Conservation (phyloP, 2,888 invertebrate species). For the Octonoba sinensis region DNA sequence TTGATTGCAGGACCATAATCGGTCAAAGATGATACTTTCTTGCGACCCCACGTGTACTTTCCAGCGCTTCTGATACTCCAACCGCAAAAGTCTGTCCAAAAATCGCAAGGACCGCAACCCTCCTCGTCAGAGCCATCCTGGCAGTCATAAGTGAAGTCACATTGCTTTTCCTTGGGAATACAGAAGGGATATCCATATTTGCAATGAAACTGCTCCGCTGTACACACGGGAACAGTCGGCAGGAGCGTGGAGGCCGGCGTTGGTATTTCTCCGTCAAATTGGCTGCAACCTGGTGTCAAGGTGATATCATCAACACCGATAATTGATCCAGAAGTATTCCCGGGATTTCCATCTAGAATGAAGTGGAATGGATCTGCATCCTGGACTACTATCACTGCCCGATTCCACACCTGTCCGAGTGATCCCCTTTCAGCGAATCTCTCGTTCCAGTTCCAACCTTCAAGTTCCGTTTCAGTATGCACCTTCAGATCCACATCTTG, state of each 20-base stretch:
- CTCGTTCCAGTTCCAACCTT: slow-evolving; percentile 43
- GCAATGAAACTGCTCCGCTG: slow-evolving; percentile 36
- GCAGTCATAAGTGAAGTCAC: slow-evolving; percentile 64
- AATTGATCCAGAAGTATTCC: slow-evolving; percentile 12
- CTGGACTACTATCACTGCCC: slow-evolving; percentile 28
- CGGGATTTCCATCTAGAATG: slow-evolving; percentile 56
- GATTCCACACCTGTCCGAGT: slow-evolving; percentile 58
- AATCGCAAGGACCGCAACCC: slow-evolving; percentile 62
- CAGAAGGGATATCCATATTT: slow-evolving; percentile 36
- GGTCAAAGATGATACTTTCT: slow-evolving; percentile 7
- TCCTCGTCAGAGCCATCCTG: slow-evolving; percentile 62
- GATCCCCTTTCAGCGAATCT: slow-evolving; percentile 33
- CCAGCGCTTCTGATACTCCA: slow-evolving; percentile 56
- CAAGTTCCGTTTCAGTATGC: slow-evolving; percentile 50
- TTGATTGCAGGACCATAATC: slow-evolving; percentile 30
- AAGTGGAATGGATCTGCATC: slow-evolving; percentile 49
- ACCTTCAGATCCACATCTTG: slow-evolving; percentile 30
- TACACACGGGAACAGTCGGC: slow-evolving; percentile 49
- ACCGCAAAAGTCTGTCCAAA: slow-evolving; percentile 63
- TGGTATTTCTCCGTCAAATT: slow-evolving; percentile 30
- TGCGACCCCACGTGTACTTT: slow-evolving; percentile 27
- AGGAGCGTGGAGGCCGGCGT: slow-evolving; percentile 41
- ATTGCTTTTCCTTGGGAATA: slow-evolving; percentile 43
- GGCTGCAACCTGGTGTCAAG: slow-evolving; percentile 44
- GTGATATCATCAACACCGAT: slow-evolving; percentile 65